Conservation (phyloP, 2,888 invertebrate species). For the Lepidocyrtinus sp. region DNA sequence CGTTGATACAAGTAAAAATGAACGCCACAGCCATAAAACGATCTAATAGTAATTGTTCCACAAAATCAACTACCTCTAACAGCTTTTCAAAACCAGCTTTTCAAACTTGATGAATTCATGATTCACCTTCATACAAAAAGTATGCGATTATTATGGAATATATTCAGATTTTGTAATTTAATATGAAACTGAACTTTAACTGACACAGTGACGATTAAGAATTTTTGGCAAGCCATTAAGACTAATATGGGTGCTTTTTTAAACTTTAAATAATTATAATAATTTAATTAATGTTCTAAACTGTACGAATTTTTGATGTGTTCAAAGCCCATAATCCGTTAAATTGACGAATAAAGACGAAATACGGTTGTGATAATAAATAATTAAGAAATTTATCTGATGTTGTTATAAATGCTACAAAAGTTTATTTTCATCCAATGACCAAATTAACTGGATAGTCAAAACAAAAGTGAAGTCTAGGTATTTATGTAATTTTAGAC, state of each 20-base stretch:
- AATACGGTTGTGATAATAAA: no score
- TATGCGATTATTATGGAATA: background rate
- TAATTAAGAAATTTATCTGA: background rate
- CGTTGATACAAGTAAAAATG: constrained; percentile 19
- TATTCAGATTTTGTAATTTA: background rate
- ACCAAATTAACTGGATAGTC: background rate
- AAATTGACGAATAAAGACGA: no score
- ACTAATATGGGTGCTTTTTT: no score
- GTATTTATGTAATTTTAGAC: background rate
- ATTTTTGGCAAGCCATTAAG: background rate
- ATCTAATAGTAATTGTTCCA: constrained; percentile 32
- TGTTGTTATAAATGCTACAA: background rate
- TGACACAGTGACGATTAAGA: background rate
- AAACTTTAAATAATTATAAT: no score
- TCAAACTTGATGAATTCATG: constrained; percentile 3
- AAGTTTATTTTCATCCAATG: background rate
- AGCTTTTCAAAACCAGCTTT: constrained; percentile 29
- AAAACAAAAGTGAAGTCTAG: background rate
- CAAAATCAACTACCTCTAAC: constrained; percentile 21
- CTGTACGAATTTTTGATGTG: no score
- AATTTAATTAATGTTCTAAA: no score
- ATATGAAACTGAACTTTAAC: background rate
- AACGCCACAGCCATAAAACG: constrained; percentile 26
- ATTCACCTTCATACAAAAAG: background rate
- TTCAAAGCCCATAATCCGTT: no score